phyloP scores from a whole-genome alignment of 2,888 invertebrate genomes.

The Sarcophaga rosellei region DNA sequence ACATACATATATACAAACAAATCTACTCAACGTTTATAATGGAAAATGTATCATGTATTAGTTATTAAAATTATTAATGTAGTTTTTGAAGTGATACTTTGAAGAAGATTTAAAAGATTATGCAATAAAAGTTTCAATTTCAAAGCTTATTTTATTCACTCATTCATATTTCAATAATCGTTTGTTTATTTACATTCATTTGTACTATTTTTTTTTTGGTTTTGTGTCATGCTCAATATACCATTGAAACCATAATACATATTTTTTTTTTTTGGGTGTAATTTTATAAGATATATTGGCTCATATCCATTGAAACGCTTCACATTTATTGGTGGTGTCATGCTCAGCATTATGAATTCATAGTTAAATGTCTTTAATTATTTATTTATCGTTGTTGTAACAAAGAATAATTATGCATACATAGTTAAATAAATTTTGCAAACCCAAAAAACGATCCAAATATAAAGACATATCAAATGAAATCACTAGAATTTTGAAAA shows the following conservation, averaged over 20 bases:
- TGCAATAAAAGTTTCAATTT: slow-evolving; percentile 43
- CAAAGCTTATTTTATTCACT: slow-evolving; percentile 36
- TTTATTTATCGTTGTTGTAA: slow-evolving; percentile 1
- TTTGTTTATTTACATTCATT: background rate
- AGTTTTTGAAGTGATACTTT: slow-evolving; percentile 49
- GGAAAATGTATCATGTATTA: slow-evolving; percentile 29
- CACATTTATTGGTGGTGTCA: slow-evolving; percentile 56
- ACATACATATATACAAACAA: slow-evolving; percentile 7
- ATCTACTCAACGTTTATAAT: slow-evolving; percentile 8
- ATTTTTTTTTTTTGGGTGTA: background rate
- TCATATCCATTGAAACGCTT: slow-evolving; percentile 33
- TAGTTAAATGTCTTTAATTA: slow-evolving; percentile 54
- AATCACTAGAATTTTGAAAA: background rate
- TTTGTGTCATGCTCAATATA: slow-evolving; percentile 8
- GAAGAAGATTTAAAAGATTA: slow-evolving; percentile 38
- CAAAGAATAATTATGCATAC: background rate
- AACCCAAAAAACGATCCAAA: background rate
- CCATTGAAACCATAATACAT: background rate
- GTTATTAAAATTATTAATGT: slow-evolving; percentile 40
- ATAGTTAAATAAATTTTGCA: background rate
- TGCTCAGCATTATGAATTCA: slow-evolving; percentile 59
- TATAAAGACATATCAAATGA: slow-evolving; percentile 19
- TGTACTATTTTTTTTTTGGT: slow-evolving; percentile 1
- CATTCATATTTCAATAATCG: background rate
- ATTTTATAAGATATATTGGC: background rate